Percentiles rank a stretch among this genome's conserved stretches.
These are phyloP conservation scores for Dexiosoma caninum DNA, from an alignment of 2,888 invertebrate genomes.

Conservation along the genomic window DNA sequence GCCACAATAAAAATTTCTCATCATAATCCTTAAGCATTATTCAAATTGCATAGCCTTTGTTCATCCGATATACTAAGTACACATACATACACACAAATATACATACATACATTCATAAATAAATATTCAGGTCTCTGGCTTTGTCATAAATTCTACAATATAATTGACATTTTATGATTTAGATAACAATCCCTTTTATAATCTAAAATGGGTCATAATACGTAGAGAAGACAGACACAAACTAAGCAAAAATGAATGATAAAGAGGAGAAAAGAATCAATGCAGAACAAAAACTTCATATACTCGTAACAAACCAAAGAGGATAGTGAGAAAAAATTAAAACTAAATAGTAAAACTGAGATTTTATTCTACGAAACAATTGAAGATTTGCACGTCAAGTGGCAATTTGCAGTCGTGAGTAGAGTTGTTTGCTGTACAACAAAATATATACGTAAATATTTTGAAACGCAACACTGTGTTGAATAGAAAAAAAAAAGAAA, in stretches of 20 bases:
- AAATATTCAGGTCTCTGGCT: neutral
- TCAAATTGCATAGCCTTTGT: neutral
- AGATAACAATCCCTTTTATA: constrained; percentile 20
- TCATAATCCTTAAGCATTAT: neutral
- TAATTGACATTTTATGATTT: constrained; percentile 48
- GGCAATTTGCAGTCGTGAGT: constrained; percentile 40
- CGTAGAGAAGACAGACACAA: neutral
- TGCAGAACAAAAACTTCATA: neutral
- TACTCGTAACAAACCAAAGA: neutral
- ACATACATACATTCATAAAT: too few species aligned
- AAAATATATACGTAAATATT: neutral
- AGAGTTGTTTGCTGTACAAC: neutral
- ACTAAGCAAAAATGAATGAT: too few species aligned
- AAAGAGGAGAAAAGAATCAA: neutral
- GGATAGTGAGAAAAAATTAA: neutral
- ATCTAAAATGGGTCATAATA: constrained; percentile 24
- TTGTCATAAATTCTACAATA: constrained; percentile 13
- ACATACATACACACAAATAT: too few species aligned
- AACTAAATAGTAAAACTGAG: constrained; percentile 34
- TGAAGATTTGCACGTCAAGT: constrained; percentile 55
- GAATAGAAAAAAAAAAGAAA: neutral
- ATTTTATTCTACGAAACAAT: constrained; percentile 47
- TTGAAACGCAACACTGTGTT: neutral
- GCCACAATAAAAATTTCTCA: neutral
- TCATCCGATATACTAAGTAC: neutral